These are phyloP conservation scores for Ephialtes manifestator DNA, from an alignment of 2,888 invertebrate genomes.

Conservation along the genomic window DNA sequence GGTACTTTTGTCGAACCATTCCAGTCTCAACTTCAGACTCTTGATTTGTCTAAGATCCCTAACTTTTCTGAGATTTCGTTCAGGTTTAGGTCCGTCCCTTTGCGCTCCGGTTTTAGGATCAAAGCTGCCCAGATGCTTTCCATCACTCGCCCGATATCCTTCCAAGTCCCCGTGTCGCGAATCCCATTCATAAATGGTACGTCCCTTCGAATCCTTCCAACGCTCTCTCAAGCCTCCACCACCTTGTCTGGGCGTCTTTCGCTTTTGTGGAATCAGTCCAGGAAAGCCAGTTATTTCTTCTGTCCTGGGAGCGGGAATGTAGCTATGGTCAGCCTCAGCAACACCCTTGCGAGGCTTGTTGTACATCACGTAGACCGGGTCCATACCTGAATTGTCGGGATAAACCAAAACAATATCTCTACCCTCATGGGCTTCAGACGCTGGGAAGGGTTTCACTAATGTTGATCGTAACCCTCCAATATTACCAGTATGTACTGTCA, in stretches of 20 bases:
- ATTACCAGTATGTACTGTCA: background rate
- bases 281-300: conserved; percentile 12
- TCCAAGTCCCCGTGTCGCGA: conserved; percentile 13
- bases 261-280: background rate
- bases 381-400: conserved; percentile 11
- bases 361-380: conserved; percentile 18
- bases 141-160: conserved; percentile 10
- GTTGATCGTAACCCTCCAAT: background rate
- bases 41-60: background rate
- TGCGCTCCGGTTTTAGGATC: conserved; percentile 4
- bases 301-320: conserved; percentile 15
- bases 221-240: conserved; percentile 7
- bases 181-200: conserved; percentile 10
- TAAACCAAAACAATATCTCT: conserved; percentile 4
- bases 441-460: conserved; percentile 9
- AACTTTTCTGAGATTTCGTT: background rate
- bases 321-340: background rate
- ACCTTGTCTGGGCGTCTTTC: background rate
- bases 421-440: background rate
- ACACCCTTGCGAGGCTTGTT: conserved; percentile 20
- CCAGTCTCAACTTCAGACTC: background rate
- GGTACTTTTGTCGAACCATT: conserved; percentile 9
- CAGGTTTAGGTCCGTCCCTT: background rate
- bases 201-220: conserved; percentile 14
- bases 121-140: conserved; percentile 15